Evolutionary conservation across 2,113 vertebrate species (phyloP).

Genomic region (Rhabdornis inornatus): DNA sequence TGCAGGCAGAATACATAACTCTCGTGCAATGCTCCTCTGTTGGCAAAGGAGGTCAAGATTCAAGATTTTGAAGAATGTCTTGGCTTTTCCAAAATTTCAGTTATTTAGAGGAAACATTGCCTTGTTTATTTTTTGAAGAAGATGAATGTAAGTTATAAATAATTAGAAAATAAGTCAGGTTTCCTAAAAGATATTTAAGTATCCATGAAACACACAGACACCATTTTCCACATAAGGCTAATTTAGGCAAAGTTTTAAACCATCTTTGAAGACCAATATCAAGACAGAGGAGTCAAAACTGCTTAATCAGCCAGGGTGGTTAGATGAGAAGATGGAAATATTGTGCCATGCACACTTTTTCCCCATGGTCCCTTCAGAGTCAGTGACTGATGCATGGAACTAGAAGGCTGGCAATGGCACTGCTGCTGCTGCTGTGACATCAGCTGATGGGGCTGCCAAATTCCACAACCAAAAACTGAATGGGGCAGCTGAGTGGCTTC

Average conservation of each 20-base stretch:
- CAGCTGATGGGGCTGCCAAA: background rate
- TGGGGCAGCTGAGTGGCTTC: background rate
- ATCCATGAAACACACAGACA: background rate
- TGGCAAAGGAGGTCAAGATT: constrained; percentile 22
- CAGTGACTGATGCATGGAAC: background rate
- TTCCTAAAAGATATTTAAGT: background rate
- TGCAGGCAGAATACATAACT: constrained; percentile 14
- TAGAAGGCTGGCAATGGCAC: background rate
- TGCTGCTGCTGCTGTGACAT: background rate
- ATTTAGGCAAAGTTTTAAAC: background rate
- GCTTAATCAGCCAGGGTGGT: background rate
- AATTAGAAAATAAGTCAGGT: background rate
- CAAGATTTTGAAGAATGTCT: background rate
- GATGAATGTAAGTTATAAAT: background rate
- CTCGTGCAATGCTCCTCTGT: constrained; percentile 14
- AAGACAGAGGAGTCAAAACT: background rate
- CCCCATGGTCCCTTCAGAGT: accelerated
- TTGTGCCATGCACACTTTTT: background rate
- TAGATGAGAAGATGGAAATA: background rate
- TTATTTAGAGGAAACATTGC: background rate
- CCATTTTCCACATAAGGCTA: background rate
- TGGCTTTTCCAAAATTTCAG: constrained; percentile 2
- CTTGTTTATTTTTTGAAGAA: background rate
- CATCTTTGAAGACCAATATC: background rate
- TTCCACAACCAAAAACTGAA: background rate